Conservation (phyloP, 1,140 invertebrate genomes). For the Bombus sibiricus region DNA sequence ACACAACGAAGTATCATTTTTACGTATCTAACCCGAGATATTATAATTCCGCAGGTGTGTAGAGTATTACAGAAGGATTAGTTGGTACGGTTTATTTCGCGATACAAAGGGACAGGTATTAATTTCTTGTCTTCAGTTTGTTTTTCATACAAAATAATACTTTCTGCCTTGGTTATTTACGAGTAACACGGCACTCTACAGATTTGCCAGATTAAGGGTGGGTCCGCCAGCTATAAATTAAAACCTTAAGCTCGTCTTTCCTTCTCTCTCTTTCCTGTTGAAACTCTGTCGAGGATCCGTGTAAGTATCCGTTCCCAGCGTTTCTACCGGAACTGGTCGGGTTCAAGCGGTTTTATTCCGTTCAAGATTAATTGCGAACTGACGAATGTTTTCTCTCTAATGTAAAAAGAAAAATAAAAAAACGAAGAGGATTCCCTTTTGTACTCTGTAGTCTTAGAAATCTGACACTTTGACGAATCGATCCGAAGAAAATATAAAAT, state of each 20-base stretch:
- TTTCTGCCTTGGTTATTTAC: constrained; percentile 64
- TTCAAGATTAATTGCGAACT: constrained; percentile 23
- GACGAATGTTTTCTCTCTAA: not conserved
- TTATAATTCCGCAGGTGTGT: constrained; percentile 2
- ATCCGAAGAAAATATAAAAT: too few relatives aligned
- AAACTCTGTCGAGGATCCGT: constrained; percentile 53
- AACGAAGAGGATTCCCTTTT: not conserved
- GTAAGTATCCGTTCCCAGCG: constrained; percentile 51
- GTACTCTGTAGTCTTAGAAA: not conserved
- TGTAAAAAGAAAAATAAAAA: not conserved
- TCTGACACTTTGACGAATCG: not conserved
- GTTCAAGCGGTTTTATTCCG: constrained; percentile 28
- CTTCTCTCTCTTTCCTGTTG: constrained; percentile 44
- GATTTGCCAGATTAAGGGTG: constrained; percentile 69
- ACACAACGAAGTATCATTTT: not conserved
- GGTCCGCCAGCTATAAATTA: constrained; percentile 65
- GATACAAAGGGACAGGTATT: constrained; percentile 52
- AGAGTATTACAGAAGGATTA: constrained; percentile 9
- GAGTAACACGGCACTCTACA: constrained; percentile 66
- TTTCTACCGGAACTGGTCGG: constrained; percentile 5
- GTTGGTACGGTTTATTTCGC: constrained; percentile 45
- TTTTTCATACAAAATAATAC: constrained; percentile 62
- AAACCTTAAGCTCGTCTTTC: constrained; percentile 60
- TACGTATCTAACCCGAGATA: not conserved
- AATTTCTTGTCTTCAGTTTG: constrained; percentile 61